Conservation (phyloP, 2,113 vertebrate species). For the Pterocles orientalis region DNA sequence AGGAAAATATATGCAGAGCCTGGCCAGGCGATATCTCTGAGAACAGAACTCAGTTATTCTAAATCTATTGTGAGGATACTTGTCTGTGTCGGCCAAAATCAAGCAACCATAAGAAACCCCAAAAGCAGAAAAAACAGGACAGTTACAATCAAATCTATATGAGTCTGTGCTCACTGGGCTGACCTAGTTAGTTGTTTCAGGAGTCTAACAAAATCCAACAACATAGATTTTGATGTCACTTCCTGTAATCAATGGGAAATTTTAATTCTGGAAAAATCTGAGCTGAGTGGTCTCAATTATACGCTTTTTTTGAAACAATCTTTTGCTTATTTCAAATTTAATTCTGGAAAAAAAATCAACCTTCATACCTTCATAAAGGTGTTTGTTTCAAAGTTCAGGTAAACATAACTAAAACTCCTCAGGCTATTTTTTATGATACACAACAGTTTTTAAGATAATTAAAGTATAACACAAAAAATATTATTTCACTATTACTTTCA, state of each 20-base stretch:
- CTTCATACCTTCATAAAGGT: neutral
- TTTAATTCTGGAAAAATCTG: neutral
- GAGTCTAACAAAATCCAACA: neutral
- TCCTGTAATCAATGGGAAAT: neutral
- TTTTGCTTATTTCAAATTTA: neutral
- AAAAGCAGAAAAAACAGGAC: neutral
- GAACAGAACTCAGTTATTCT: neutral
- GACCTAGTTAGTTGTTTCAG: neutral
- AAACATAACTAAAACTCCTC: neutral
- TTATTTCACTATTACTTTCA: neutral
- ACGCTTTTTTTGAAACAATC: fast-evolving
- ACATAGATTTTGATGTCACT: neutral
- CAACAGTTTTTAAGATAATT: fast-evolving
- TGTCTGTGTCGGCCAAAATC: neutral
- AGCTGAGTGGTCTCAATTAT: neutral
- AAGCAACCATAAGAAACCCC: neutral
- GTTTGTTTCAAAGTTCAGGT: neutral
- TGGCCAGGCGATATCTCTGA: neutral
- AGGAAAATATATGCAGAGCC: neutral
- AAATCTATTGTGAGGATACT: neutral
- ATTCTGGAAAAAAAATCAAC: neutral
- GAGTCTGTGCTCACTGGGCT: neutral
- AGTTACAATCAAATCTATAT: neutral
- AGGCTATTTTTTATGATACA: neutral
- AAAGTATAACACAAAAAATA: neutral